phyloP scores from a whole-genome alignment of 2,888 invertebrate genomes.

The Drosophila multiciliata region DNA sequence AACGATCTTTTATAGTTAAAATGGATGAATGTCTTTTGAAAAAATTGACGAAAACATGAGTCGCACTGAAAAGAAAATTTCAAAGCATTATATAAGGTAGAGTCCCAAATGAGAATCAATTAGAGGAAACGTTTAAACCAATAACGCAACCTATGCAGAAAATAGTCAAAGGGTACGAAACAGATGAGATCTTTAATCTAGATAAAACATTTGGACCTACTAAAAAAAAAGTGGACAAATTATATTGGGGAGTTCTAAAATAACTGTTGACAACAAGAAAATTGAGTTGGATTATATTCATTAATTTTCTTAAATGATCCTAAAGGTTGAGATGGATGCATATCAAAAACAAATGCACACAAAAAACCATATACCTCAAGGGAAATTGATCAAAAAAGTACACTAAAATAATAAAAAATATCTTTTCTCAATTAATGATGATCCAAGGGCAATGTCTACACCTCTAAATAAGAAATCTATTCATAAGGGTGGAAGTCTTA shows the following conservation, averaged over 20 bases:
- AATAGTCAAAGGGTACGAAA: neutral
- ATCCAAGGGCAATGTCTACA: no score
- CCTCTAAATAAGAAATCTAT: no score
- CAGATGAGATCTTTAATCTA: no score
- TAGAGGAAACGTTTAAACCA: neutral
- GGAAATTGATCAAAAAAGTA: neutral
- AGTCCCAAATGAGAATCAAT: neutral
- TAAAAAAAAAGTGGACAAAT: no score
- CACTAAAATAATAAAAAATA: no score
- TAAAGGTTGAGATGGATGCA: neutral
- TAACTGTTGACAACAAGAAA: no score
- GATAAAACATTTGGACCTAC: no score
- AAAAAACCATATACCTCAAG: neutral
- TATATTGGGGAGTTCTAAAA: neutral
- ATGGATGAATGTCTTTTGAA: neutral
- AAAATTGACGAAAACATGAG: neutral
- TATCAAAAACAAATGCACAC: neutral
- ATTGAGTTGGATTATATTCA: no score
- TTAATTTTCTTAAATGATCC: no score
- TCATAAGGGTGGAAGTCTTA: neutral
- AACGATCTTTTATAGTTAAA: no score
- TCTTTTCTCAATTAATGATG: no score
- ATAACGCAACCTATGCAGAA: no score
- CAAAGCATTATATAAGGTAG: neutral
- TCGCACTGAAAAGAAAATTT: neutral